phyloP scores from a whole-genome alignment of 2,888 invertebrate genomes.

The Zygaena filipendulae region DNA sequence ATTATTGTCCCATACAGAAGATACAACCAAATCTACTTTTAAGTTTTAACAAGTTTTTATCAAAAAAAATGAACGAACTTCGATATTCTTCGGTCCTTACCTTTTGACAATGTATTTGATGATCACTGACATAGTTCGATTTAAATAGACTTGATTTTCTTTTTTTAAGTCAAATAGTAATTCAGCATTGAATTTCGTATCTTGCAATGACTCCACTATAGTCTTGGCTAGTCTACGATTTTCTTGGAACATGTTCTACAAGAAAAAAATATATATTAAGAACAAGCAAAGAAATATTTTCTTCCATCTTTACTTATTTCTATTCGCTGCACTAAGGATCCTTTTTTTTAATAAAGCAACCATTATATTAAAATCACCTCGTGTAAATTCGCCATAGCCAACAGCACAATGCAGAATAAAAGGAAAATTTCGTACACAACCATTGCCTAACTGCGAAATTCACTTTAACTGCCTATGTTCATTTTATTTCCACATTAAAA shows the following conservation, averaged over 20 bases:
- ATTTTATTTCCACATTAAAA: slow-evolving; percentile 32
- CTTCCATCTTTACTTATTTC: slow-evolving; percentile 2
- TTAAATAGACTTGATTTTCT: slow-evolving; percentile 49
- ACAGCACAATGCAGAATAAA: no score
- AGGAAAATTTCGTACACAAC: slow-evolving; percentile 20
- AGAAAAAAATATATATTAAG: slow-evolving; percentile 2
- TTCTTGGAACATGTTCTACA: slow-evolving; percentile 32
- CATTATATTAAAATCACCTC: slow-evolving; percentile 37
- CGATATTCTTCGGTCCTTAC: no score
- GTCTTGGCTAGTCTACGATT: slow-evolving; percentile 36
- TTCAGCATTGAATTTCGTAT: slow-evolving; percentile 37
- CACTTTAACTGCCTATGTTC: slow-evolving; percentile 36
- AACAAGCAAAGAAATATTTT: slow-evolving; percentile 3
- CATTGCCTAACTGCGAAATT: slow-evolving; percentile 34
- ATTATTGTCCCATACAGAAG: no score
- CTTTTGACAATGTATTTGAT: slow-evolving; percentile 58
- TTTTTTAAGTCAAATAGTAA: slow-evolving; percentile 51
- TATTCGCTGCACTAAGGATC: no score
- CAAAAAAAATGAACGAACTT: no score
- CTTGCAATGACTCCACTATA: slow-evolving; percentile 44
- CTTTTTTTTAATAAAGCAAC: no score
- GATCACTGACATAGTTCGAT: slow-evolving; percentile 49
- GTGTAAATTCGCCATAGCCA: slow-evolving; percentile 14
- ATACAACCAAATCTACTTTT: no score
- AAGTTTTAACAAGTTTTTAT: neutral